phyloP scores from a whole-genome alignment of 2,113 vertebrate species.

The Ctenodactylus gundi region DNA sequence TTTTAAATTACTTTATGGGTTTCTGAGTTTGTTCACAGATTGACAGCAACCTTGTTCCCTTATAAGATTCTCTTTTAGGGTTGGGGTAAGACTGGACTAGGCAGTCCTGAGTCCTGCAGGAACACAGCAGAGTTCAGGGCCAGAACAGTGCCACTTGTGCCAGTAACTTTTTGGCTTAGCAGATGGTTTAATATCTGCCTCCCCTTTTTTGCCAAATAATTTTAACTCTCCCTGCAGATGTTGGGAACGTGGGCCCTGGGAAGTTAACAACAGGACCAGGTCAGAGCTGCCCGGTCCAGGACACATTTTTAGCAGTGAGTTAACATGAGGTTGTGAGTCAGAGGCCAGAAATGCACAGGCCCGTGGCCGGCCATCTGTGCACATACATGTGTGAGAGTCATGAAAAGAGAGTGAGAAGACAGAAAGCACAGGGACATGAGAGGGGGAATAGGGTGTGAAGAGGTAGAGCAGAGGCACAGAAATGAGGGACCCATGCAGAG shows the following conservation, averaged over 20 bases:
- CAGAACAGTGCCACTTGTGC: not conserved
- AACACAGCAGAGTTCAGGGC: not conserved
- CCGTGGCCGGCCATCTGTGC: not conserved
- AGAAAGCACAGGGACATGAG: not conserved
- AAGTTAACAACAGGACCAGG: not conserved
- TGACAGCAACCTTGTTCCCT: not conserved
- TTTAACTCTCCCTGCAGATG: not conserved
- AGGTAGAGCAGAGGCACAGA: too few species aligned
- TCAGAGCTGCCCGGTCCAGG: not conserved
- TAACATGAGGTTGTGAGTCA: not conserved
- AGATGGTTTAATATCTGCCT: not conserved
- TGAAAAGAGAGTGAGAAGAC: not conserved
- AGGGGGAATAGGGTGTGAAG: not conserved
- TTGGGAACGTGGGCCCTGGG: not conserved
- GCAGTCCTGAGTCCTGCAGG: not conserved
- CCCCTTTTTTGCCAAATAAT: not conserved
- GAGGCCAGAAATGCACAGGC: not conserved
- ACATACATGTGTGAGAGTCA: not conserved
- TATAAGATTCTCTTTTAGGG: not conserved
- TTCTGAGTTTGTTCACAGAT: conserved; percentile 16
- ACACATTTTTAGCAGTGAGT: not conserved
- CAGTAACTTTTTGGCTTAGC: not conserved
- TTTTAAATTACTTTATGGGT: not conserved
- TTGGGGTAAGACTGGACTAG: not conserved
- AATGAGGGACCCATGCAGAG: not conserved